phyloP scores from a whole-genome alignment of 2,888 invertebrate genomes.

The Buathra laborator region DNA sequence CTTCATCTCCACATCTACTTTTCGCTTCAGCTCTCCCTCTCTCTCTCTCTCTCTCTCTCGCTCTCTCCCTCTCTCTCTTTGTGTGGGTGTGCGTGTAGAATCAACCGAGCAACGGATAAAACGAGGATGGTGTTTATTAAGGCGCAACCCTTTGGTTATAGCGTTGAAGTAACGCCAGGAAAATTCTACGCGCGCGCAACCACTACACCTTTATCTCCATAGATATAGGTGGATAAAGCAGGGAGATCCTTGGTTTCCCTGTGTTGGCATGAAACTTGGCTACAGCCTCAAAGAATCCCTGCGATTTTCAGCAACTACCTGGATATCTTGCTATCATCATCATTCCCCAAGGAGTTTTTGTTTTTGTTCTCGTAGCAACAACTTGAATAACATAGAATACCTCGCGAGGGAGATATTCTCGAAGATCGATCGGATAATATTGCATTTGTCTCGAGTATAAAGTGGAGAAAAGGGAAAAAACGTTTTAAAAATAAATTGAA shows the following conservation, averaged over 20 bases:
- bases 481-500: not conserved
- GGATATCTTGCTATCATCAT: conserved; percentile 48
- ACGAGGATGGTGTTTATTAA: conserved; percentile 73
- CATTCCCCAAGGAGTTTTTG: conserved; percentile 34
- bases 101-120: conserved; percentile 55
- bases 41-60: not conserved
- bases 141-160: conserved; percentile 63
- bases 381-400: conserved; percentile 5
- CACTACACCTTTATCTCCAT: conserved; percentile 24
- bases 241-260: not conserved
- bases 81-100: not conserved
- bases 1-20: conserved; percentile 30
- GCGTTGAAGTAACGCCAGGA: conserved; percentile 53
- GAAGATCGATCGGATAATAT: conserved; percentile 43
- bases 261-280: not conserved
- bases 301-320: not conserved
- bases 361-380: conserved; percentile 16
- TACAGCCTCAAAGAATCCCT: not conserved
- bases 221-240: conserved; percentile 1
- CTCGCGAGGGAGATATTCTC: conserved; percentile 22
- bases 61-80: not conserved
- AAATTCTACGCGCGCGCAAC: conserved; percentile 63
- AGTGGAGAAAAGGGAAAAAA: no score
- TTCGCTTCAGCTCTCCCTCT: conserved; percentile 16
- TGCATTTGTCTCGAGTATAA: not conserved